Percentiles rank a stretch among this genome's conserved stretches.
These are phyloP conservation scores for Hirudinaria manillensis DNA, from an alignment of 2,888 invertebrate species.

Conservation along the genomic window DNA sequence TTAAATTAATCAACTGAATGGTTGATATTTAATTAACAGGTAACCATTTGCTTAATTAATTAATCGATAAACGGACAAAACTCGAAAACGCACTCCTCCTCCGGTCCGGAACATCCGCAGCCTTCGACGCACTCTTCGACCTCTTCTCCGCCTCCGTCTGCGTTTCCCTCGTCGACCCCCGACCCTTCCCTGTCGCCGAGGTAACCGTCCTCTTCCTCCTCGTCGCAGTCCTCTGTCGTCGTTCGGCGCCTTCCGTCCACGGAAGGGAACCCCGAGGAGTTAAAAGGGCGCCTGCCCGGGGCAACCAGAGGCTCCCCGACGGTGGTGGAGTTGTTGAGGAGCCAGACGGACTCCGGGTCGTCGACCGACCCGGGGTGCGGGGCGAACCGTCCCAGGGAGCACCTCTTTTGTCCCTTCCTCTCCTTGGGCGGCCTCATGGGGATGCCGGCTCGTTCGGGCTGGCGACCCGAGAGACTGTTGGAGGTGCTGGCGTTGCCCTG, in stretches of 20 bases:
- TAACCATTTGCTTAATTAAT: too few species aligned
- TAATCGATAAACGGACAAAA: too few species aligned
- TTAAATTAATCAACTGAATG: too few species aligned
- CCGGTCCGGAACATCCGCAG: too few species aligned
- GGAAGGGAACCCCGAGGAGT: background rate
- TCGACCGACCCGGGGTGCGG: conserved; percentile 19
- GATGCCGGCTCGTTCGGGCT: background rate
- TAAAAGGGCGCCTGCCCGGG: too few species aligned
- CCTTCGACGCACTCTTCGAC: background rate
- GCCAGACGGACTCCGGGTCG: conserved; percentile 17
- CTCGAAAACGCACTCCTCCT: too few species aligned
- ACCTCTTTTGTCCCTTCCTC: background rate
- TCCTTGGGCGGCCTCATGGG: background rate
- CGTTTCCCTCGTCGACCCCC: background rate
- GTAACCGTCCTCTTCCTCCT: conserved; percentile 3
- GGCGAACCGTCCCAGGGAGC: background rate
- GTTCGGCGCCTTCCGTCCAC: background rate
- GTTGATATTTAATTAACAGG: too few species aligned
- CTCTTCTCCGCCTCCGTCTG: background rate
- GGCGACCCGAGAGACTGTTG: background rate
- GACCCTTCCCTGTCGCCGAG: background rate
- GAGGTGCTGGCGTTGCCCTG: background rate
- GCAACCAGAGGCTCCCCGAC: conserved; percentile 15
- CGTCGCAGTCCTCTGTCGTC: background rate
- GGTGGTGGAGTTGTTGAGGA: conserved; percentile 8